phyloP scores from a whole-genome alignment of 1,140 invertebrate species.

The Thrips palmi region DNA sequence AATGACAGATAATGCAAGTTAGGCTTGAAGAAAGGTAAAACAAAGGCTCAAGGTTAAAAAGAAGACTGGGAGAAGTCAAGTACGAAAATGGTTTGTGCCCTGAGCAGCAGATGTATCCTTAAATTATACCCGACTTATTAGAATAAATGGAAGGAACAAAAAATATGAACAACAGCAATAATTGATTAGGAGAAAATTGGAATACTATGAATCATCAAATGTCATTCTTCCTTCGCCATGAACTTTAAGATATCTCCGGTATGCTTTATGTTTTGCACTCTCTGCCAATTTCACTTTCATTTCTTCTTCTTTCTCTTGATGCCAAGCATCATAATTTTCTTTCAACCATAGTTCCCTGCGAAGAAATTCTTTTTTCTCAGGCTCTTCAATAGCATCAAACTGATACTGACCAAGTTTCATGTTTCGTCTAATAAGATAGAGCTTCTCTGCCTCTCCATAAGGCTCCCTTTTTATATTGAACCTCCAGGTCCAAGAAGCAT shows the following conservation, averaged over 20 bases:
- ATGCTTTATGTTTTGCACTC: conserved; percentile 58
- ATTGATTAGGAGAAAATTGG: too few species aligned
- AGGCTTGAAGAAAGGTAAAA: too few species aligned
- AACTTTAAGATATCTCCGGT: conserved; percentile 60
- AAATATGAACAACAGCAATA: too few species aligned
- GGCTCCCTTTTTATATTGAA: conserved; percentile 54
- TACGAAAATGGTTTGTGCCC: too few species aligned
- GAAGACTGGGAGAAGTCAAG: too few species aligned
- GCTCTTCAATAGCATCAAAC: conserved; percentile 50
- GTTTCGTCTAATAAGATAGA: conserved; percentile 62
- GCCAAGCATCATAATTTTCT: conserved; percentile 63
- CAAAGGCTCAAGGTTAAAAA: too few species aligned
- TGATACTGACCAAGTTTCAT: conserved; percentile 49
- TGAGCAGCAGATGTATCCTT: too few species aligned
- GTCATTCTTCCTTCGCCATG: conserved; percentile 58
- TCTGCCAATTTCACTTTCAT: conserved; percentile 59
- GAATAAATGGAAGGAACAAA: too few species aligned
- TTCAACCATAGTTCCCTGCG: conserved; percentile 61
- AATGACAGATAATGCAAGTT: too few species aligned
- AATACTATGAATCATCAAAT: conserved; percentile 50
- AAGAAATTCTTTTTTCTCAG: conserved; percentile 53
- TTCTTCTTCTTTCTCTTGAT: conserved; percentile 61
- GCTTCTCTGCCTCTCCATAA: conserved; percentile 64
- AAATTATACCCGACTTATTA: too few species aligned
- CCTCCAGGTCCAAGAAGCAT: conserved; percentile 58